Evolutionary conservation across 2,113 vertebrate species (phyloP), one percentile per base, ranked within the genome.

Genomic region (Trogon melanurus): DNA sequence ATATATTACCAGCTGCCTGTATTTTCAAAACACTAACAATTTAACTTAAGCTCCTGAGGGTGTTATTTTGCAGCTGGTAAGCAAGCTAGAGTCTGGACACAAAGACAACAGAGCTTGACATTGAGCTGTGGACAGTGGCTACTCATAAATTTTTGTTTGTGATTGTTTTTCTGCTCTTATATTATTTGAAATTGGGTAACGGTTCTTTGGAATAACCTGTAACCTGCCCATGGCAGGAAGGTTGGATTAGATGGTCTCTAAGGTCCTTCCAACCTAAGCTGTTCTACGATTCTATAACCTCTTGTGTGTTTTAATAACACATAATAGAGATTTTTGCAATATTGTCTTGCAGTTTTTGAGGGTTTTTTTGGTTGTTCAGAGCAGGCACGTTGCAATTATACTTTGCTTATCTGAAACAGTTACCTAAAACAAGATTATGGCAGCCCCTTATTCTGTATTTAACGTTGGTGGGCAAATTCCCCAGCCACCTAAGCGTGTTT

Each of bases 391-490:
- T 73, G 27, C 12, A 56, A 23, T 85, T 83, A 56, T 16, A 58
- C 18, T 93, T 93, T 58, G n/a, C 67, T 91, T 93, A 73, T 75
- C 62, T 75, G 78, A 89, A 95, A 60, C 60, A n/a, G 21, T 62
- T 95, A 72, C 78, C 69, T 88, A 80, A 78, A 91, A 60, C n/a
- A 85, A 66, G 78, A 47, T 92, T 93, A 86, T 67, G 61, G n/a
- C 53, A 85, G 71, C 44, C 60, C 74, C 64, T 94, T 97, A 85
- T 64, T 89, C 45, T 48, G 32, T 70, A 72, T 93, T 96, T 96
- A 94, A 94, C 10, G 3, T 30, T 81, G n/a, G 51, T 81, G 69
- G 76, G 41, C 41, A 86, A 91, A 93, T 96, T 94, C 82, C 72
- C 64, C 27, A 88, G 67, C 53, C 10, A 22, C 90, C 82, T 93